phyloP scores from a whole-genome alignment of 2,113 vertebrate genomes.

The Conger conger region DNA sequence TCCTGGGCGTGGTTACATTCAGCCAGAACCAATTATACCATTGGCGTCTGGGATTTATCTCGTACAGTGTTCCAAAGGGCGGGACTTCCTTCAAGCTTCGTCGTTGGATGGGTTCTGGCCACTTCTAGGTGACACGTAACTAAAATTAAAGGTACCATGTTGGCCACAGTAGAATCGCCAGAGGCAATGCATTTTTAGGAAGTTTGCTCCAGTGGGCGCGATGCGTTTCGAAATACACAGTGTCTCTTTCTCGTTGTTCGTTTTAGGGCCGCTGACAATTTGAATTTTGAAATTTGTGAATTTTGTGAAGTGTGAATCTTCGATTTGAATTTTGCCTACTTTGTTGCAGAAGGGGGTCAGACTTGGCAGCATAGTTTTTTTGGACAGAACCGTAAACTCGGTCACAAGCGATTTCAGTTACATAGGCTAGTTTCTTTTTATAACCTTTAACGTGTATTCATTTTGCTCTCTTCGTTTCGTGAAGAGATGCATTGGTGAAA shows the following conservation, averaged over 20 bases:
- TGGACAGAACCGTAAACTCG: background rate
- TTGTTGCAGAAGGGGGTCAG: background rate
- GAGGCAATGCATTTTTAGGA: background rate
- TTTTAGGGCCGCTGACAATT: background rate
- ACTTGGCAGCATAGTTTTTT: background rate
- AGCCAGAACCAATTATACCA: background rate
- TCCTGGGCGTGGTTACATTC: conserved; percentile 10
- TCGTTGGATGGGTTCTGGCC: conserved; percentile 51
- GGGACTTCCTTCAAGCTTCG: conserved; percentile 65
- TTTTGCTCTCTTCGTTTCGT: background rate
- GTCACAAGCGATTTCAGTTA: background rate
- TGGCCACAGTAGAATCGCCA: conserved; percentile 44
- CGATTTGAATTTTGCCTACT: background rate
- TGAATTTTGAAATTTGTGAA: background rate
- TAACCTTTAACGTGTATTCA: background rate
- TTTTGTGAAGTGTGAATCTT: no score
- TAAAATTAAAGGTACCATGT: conserved; percentile 61
- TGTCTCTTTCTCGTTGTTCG: background rate
- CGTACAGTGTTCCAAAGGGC: conserved; percentile 36
- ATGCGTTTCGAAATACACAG: background rate
- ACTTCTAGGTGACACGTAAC: conserved; percentile 71
- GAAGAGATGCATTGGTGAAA: background rate
- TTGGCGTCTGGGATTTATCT: background rate
- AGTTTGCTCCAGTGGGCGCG: background rate
- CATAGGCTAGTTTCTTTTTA: background rate